Base-by-base conservation (phyloP, 2,797 vertebrate species). In the Microhierax caerulescens region DNA sequence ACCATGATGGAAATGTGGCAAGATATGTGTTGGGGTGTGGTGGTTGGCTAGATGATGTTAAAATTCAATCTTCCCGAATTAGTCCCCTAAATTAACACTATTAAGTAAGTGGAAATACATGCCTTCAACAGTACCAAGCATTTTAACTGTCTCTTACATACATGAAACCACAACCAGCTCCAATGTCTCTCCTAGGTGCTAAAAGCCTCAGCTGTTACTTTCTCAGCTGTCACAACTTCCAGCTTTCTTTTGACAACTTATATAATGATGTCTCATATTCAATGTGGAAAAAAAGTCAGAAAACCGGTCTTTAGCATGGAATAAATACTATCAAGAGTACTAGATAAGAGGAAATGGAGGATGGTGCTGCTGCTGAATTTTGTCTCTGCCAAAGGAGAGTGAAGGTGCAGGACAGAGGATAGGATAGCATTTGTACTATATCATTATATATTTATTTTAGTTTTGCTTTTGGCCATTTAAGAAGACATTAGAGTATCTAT, bases 401-500 rank as follows among this genome's bases (percentile, higher is more conserved):
- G 63, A 87, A 85, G 50, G 23, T 84, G 16, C 25, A 37, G 56
- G 48, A 47, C 23, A 78, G 57, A 41, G 13, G 16, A n/a, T n/a
- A n/a, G 39, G 5, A n/a, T n/a, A 56, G 3, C 5, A 6, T 48
- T 91, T 86, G 76, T 61, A 34, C 11, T 15, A 0, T 28, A 16
- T 15, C 4, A 10, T 76, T 73, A 50, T 84, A 85, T 80, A 41
- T 88, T 90, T 88, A 56, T 60, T 87, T 90, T 20, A 50, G 10
- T 34, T 77, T 77, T 84, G 8, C 53, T 85, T 32, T 67, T 59
- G 57, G 47, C 30, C 37, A 22, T 94, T 95, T 93, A 77, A 84
- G 84, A 73, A 61, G 47, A 51, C 39, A 15, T 37, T 30, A 56
- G 47, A 57, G 34, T 74, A 74, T 78, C 1, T 74, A 74, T 78